Base-by-base conservation (phyloP, 2,797 vertebrate genomes). In the Gallinago nigripennis region DNA sequence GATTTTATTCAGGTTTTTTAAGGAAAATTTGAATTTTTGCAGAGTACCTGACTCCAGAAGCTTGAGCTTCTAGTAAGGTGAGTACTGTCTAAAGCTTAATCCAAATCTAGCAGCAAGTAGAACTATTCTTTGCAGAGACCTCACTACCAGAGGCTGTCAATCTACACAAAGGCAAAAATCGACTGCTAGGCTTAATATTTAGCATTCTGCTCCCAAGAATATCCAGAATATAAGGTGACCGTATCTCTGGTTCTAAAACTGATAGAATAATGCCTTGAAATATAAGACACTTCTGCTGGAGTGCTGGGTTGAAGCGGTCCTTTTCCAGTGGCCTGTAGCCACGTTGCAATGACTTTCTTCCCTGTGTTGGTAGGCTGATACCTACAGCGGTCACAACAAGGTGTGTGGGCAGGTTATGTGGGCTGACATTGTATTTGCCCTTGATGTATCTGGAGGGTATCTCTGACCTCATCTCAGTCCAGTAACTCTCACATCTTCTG, bases 1-100 rank as follows among this genome's bases (percentile, higher is more conserved):
- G 6, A 11, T 0, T 0, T 18, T 68, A 7, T 19, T 56, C 16
- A 16, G 3, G 0, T 18, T 82, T 82, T 68, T 63, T 57, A 35
- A 82, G n/a, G 35, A 48, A 77, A 65, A 2, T 2, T 54, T 69
- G 39, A 73, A 21, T 16, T 78, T 53, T 86, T 75, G 23, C 19
- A 24, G 56, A 64, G 66, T 16, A 45, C 1, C 11, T 71, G 61
- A 5, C 25, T 50, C 17, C 33, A 82, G 25, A 60, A 86, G 1
- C 23, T 53, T 41, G 28, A 30, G 28, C 28, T 28, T 41, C 19
- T 63, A 28, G 6, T 9, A 30, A 63, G 6, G 18, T 43, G 9
- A 53, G 21, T 3, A 12, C 1, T 57, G 6, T 37, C 37, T 77
- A 35, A 46, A 92, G 9, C 7, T 81, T 78, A 33, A 64, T 27